Percentiles rank a stretch among this genome's conserved stretches.
Evolutionary conservation across 2,797 vertebrate species (phyloP).

Genomic region (Calcarius lapponicus): DNA sequence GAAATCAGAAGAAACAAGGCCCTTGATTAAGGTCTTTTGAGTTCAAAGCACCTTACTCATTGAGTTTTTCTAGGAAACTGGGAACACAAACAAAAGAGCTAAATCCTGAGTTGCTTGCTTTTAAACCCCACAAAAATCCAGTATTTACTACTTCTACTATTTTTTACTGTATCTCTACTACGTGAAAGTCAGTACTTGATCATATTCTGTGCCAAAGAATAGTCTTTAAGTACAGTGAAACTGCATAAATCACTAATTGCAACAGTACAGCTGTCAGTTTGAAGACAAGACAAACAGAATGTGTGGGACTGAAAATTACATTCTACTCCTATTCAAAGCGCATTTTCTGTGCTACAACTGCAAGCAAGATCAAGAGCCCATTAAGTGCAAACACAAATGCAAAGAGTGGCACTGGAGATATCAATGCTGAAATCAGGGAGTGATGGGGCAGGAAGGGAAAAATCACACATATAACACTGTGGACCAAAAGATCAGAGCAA

Average conservation of each 20-base stretch:
- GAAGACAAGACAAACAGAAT: not conserved
- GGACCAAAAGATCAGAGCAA: not conserved
- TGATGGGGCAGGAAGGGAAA: rapidly evolving
- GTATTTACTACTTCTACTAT: no score
- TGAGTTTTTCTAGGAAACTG: not conserved
- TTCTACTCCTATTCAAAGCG: not conserved
- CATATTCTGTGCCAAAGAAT: not conserved
- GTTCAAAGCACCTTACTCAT: not conserved
- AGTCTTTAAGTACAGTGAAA: not conserved
- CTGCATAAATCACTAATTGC: not conserved
- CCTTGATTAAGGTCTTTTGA: not conserved
- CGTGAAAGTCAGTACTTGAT: not conserved
- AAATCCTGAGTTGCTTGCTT: not conserved
- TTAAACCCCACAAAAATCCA: not conserved
- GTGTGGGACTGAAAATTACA: not conserved
- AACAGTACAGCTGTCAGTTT: not conserved
- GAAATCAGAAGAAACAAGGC: not conserved
- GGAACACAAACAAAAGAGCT: not conserved
- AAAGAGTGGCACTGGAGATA: not conserved
- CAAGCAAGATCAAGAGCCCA: not conserved
- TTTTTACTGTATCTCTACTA: not conserved
- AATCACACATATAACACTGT: not conserved
- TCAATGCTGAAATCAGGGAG: not conserved
- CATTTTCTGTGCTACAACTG: not conserved
- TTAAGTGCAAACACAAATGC: not conserved